phyloP scores from a whole-genome alignment of 2,888 invertebrate species.

The Noctua janthina region DNA sequence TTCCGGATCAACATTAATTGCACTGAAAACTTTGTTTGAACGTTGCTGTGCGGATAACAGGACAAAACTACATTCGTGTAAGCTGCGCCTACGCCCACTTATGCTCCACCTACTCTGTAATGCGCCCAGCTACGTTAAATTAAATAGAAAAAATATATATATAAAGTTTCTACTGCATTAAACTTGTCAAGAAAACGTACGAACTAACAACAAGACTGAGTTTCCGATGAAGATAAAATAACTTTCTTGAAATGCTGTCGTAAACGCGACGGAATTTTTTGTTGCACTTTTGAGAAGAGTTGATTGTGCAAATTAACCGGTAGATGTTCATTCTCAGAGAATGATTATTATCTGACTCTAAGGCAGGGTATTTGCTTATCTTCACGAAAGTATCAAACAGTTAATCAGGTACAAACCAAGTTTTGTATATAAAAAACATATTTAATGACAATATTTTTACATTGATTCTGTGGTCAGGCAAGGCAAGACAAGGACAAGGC shows the following conservation, averaged over 20 bases:
- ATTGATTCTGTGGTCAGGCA: background rate
- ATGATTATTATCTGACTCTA: background rate
- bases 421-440: background rate
- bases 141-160: background rate
- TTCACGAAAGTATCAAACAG: background rate
- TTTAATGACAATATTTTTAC: background rate
- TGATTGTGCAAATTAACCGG: background rate
- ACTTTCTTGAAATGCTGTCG: background rate
- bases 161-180: background rate
- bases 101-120: slow-evolving; percentile 9
- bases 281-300: slow-evolving; percentile 5
- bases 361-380: background rate
- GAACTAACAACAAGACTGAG: background rate
- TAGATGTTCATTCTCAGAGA: background rate
- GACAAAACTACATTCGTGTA: background rate
- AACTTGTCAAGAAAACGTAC: background rate
- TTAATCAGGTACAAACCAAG: background rate
- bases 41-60: background rate
- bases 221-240: background rate
- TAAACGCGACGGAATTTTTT: background rate
- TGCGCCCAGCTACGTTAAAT: background rate
- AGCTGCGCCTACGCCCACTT: slow-evolving; percentile 26
- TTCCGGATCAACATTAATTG: background rate
- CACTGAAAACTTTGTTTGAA: slow-evolving; percentile 1
- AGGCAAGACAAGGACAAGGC: background rate